Evolutionary conservation across 2,888 invertebrate genomes (phyloP).

Genomic region (Cantharis rustica): DNA sequence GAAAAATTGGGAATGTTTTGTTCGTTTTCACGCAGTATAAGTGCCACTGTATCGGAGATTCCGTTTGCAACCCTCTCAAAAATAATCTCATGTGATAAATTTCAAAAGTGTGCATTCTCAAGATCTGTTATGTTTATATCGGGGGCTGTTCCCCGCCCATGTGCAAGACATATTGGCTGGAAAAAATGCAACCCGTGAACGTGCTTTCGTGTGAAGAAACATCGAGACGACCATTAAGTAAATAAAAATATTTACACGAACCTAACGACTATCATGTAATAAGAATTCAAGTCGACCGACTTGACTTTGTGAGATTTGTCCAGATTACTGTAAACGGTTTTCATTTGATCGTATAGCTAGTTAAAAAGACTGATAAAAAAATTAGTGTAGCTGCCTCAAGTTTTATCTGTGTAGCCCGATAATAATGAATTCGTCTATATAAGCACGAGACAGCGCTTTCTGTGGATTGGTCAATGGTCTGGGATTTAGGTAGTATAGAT

Average conservation of each 20-base stretch:
- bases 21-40: background rate
- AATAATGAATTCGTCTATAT: too few relatives aligned
- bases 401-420: background rate
- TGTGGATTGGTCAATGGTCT: too few relatives aligned
- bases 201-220: background rate
- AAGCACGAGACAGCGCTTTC: too few relatives aligned
- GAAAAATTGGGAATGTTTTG: background rate
- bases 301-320: background rate
- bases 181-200: background rate
- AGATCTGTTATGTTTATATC: background rate
- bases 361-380: too few relatives aligned
- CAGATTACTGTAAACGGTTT: background rate
- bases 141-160: too few relatives aligned
- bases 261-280: background rate
- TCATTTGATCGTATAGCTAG: background rate
- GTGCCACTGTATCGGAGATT: background rate
- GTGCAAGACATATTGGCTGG: background rate
- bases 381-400: background rate
- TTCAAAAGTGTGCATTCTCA: background rate
- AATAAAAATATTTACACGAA: background rate
- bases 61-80: background rate
- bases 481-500: too few relatives aligned
- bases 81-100: background rate
- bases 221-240: background rate
- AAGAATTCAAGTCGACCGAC: background rate